phyloP scores from a whole-genome alignment of 2,113 vertebrate genomes.

The Tor tambroides region DNA sequence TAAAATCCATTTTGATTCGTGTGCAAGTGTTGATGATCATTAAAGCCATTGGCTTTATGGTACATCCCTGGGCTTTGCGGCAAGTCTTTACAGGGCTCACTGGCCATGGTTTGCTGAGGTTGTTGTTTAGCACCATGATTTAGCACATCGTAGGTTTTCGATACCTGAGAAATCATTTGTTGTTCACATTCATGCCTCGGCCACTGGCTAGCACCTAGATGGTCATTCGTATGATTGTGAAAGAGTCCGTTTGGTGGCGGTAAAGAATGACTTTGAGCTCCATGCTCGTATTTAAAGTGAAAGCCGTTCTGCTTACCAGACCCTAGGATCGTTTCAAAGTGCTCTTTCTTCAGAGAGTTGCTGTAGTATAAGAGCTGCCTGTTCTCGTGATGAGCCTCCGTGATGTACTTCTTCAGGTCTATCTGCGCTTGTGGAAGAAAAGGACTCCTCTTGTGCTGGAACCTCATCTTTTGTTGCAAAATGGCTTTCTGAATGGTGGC shows the following conservation, averaged over 20 bases:
- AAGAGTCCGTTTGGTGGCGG: constrained; percentile 63
- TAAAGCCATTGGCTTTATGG: constrained; percentile 65
- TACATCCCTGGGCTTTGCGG: constrained; percentile 52
- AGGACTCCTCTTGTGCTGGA: constrained; percentile 78
- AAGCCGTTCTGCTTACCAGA: constrained; percentile 44
- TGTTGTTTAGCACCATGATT: constrained; percentile 67
- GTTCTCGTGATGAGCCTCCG: constrained; percentile 78
- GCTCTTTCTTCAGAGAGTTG: constrained; percentile 56
- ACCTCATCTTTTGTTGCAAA: constrained; percentile 59
- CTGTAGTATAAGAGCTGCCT: constrained; percentile 66
- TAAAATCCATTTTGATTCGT: constrained; percentile 79
- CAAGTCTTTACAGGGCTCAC: constrained; percentile 52
- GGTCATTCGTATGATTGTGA: constrained; percentile 66
- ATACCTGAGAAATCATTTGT: constrained; percentile 75
- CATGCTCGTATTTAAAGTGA: constrained; percentile 25
- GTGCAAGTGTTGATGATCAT: constrained; percentile 64
- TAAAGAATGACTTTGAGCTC: constrained; percentile 55
- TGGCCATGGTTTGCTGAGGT: constrained; percentile 53
- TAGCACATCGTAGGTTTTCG: constrained; percentile 65
- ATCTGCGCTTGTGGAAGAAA: constrained; percentile 91
- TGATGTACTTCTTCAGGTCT: constrained; percentile 82
- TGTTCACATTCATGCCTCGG: constrained; percentile 63
- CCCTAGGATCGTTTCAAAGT: constrained; percentile 57
- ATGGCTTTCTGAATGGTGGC: constrained; percentile 77
- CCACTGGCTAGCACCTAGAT: constrained; percentile 45